Conservation (phyloP, 1,140 invertebrate species). For the Calliphora vicina region DNA sequence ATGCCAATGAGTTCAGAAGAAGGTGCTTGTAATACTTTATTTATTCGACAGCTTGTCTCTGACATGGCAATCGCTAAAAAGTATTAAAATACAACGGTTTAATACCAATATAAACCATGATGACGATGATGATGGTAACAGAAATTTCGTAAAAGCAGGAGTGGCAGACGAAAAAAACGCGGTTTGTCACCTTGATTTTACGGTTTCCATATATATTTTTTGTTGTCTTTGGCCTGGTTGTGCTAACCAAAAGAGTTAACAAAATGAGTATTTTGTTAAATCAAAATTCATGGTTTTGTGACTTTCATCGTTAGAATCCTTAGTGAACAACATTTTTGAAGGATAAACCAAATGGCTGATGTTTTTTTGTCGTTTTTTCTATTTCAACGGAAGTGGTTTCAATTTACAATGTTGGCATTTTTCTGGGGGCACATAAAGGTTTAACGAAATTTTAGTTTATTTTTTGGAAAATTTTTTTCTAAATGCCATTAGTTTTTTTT, state of each 20-base stretch:
- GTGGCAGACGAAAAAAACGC: neutral
- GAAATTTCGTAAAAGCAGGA: neutral
- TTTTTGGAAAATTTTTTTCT: neutral
- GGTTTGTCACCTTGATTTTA: constrained; percentile 35
- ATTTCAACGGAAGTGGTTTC: constrained; percentile 3
- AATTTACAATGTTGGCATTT: constrained; percentile 19
- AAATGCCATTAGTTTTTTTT: neutral
- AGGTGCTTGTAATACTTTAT: constrained; percentile 36
- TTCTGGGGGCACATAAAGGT: neutral
- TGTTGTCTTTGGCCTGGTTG: too few species aligned
- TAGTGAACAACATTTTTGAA: neutral
- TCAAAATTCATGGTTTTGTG: constrained; percentile 61
- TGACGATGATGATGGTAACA: too few species aligned
- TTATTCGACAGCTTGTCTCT: constrained; percentile 37
- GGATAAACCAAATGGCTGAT: neutral
- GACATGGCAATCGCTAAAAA: neutral
- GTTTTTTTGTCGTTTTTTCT: neutral
- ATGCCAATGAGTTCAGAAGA: neutral
- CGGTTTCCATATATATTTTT: neutral
- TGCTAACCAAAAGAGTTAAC: constrained; percentile 14
- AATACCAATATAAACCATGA: neutral
- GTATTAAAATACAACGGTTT: neutral
- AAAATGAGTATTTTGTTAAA: constrained; percentile 43
- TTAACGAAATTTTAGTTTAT: neutral
- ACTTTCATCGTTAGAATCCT: constrained; percentile 39